A percentile compares a stretch with the other conserved stretches of the same genome.
These are phyloP conservation scores for Cantharis rustica DNA, from an alignment of 2,888 invertebrate genomes.

Conservation along the genomic window DNA sequence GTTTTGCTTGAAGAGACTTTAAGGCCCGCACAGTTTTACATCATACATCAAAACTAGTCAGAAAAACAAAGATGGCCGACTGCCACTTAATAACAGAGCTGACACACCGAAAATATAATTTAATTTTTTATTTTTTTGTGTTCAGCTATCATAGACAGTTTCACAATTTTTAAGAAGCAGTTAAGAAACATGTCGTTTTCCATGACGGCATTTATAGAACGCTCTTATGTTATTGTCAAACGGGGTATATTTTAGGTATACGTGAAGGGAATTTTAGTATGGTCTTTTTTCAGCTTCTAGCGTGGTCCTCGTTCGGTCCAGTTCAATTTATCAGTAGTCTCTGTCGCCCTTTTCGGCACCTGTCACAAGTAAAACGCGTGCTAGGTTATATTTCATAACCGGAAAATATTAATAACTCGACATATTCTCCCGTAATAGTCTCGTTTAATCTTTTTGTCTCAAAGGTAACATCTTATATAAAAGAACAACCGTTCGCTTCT, in stretches of 20 bases:
- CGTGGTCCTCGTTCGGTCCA: conserved; percentile 43
- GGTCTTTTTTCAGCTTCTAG: conserved; percentile 35
- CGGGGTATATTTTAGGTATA: conserved; percentile 50
- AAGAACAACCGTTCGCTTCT: conserved; percentile 8
- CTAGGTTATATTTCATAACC: conserved; percentile 50
- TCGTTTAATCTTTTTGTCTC: conserved; percentile 36
- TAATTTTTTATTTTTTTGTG: conserved; percentile 50
- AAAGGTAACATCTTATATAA: conserved; percentile 24
- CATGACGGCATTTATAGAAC: conserved; percentile 18
- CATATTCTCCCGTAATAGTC: conserved; percentile 37
- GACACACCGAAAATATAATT: conserved; percentile 54
- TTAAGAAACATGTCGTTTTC: conserved; percentile 9
- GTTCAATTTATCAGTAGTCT: conserved; percentile 54
- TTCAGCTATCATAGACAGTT: conserved; percentile 33
- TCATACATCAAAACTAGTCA: conserved; percentile 49
- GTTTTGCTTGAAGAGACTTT: conserved; percentile 47
- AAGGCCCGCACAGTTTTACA: conserved; percentile 47
- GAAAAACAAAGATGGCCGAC: conserved; percentile 50
- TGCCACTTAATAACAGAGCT: conserved; percentile 51
- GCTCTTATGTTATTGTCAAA: conserved; percentile 38
- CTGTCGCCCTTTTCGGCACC: conserved; percentile 54
- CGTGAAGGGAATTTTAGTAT: conserved; percentile 52
- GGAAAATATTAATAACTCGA: conserved; percentile 46
- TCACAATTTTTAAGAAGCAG: conserved; percentile 30
- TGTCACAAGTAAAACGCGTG: conserved; percentile 49